Evolutionary conservation across 2,113 vertebrate species (phyloP), one percentile per base, ranked within the genome.

Genomic region (Atractosteus spatula): DNA sequence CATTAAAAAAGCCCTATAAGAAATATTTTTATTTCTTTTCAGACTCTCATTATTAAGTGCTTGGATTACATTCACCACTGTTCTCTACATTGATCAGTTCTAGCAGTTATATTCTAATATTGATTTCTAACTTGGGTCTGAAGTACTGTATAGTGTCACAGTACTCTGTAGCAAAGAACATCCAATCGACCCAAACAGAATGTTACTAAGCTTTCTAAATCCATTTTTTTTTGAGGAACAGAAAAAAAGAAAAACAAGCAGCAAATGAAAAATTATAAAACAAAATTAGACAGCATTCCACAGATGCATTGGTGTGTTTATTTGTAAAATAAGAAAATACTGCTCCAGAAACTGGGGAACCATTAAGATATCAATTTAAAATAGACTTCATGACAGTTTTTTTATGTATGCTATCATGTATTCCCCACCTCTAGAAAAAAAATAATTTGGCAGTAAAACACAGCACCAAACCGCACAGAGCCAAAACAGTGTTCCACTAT

Each of bases 321-420:
- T 62, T 69, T 62, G 57, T 54, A 73, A 41, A 54, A 47, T 73
- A 43, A 42, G 17, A 29, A 80, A 82, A 79, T 66, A 73, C 70
- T 29, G 29, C 1, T 29, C 29, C 69, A 79, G 68, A 73, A 72
- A 77, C 76, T 74, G 69, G 78, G 78, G 78, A 66, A 12, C 77
- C 70, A 82, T 87, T 84, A 84, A 44, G 67, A 80, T 78, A 83
- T 88, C 79, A 80, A 69, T 83, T 85, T 76, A 61, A 78, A 85
- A 72, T 76, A 55, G 0, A 61, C 69, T 16, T 66, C 72, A 65
- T 3, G 55, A 76, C 80, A 80, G 83, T 79, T 68, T 65, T 29
- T 29, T 47, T 78, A 74, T 51, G 76, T 79, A 84, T 83, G 79
- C 83, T 83, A 82, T 81, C 75, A 69, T 68, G 47, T 70, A 82